Evolutionary conservation across 2,888 invertebrate species (phyloP), one percentile per base, ranked within the genome.

Genomic region (Chironomus tentans): DNA sequence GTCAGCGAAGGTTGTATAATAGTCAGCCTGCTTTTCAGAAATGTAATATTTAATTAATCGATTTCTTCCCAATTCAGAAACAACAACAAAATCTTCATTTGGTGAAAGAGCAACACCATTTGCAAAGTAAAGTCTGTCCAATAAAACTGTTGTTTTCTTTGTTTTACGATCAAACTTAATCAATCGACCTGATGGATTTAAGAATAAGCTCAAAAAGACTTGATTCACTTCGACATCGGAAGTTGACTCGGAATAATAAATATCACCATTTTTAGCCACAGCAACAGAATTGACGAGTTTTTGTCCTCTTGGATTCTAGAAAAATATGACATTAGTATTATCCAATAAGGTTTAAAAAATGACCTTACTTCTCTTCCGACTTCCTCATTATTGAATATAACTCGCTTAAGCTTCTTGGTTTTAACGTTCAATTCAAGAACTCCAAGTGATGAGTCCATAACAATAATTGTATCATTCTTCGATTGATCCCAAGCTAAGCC

Each of bases 171-270:
- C 88, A 82, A 93, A 95, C 81, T 90, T 88, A 77, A 97, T 86
- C 69, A 97, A 84, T 82, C 97, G 91, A 84, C 97, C 97, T 79
- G 89, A 88, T 38, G 93, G 92, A 84, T 93, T 92, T 46, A 89
- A 76, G 13, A 86, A 81, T 77, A 88, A 88, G 1, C 89, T 80
- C 65, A 93, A 90, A 74, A 91, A 87, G 0, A 97, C 81, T 85
- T 96, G 90, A 79, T 90, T 85, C 47, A 97, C 82, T 2, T 82
- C 79, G 82, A 91, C 93, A 78, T 92, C 91, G 10, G 89, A 88
- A 70, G 89, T 88, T 0, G 96, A 94, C 81, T 95, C 94, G 0
- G 95, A 91, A 90, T 95, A 94, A 82, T 93, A 97, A 15, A 98
- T 86, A 79, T 92, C 92, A 1, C 95, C 96, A 82, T 92, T 91